These are phyloP conservation scores for Acrossocheilus wenchowensis DNA, from an alignment of 2,797 vertebrate genomes.

Conservation along the genomic window DNA sequence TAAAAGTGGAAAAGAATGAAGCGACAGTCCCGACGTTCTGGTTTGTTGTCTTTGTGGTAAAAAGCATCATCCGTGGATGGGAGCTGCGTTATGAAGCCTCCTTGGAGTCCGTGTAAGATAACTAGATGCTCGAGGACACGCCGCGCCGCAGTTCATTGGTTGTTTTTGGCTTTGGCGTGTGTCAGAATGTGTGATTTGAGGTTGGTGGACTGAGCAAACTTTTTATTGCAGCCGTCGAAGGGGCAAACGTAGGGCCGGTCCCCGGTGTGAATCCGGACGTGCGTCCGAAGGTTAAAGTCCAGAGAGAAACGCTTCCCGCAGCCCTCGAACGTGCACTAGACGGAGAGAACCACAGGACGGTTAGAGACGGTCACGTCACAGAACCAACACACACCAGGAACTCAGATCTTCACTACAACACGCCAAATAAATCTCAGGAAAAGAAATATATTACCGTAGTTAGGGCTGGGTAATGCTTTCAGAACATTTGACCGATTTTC, in stretches of 20 bases:
- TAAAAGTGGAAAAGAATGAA: conserved; percentile 82
- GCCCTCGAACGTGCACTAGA: conserved; percentile 97
- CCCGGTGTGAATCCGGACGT: conserved; percentile 98
- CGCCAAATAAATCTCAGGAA: too few relatives aligned
- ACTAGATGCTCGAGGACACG: conserved; percentile 54
- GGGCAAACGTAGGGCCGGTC: conserved; percentile 99
- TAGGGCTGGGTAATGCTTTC: too few relatives aligned
- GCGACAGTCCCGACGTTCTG: conserved; percentile 47
- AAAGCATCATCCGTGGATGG: conserved; percentile 90
- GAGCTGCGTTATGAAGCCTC: conserved; percentile 44
- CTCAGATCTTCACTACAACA: too few relatives aligned
- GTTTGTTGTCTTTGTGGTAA: conserved; percentile 79
- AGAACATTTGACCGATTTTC: too few relatives aligned
- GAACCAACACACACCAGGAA: too few relatives aligned
- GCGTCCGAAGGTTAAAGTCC: conserved; percentile 99
- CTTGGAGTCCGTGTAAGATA: conserved; percentile 63
- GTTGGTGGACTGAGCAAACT: conserved; percentile 99
- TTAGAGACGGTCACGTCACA: not conserved
- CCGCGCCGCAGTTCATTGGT: conserved; percentile 86
- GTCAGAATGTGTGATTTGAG: conserved; percentile 99
- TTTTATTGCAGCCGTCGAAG: conserved; percentile 99
- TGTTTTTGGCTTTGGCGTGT: conserved; percentile 99
- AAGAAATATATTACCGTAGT: too few relatives aligned
- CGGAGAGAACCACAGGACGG: conserved; percentile 48
- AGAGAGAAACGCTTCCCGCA: conserved; percentile 98